Percentiles rank a stretch among this genome's conserved stretches.
phyloP scores from a whole-genome alignment of 1,140 invertebrate genomes.

The Drosophila pseudoananassae region DNA sequence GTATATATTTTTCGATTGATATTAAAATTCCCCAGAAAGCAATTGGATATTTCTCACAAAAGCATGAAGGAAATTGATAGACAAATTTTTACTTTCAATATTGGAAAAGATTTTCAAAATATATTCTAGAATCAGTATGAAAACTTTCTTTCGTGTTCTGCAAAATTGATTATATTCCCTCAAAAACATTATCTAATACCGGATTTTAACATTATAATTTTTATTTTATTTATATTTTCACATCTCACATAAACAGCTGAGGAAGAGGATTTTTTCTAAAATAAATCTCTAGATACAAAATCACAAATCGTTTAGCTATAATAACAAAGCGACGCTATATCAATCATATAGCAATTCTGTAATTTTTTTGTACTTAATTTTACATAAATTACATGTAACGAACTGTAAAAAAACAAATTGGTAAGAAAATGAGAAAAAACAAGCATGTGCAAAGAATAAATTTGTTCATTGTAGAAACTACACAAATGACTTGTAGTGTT shows the following conservation, averaged over 20 bases:
- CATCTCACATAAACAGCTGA: slow-evolving; percentile 67
- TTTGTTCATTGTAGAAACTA: slow-evolving; percentile 64
- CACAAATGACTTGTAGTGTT: slow-evolving; percentile 63
- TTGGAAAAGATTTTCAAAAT: neutral
- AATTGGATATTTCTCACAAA: slow-evolving; percentile 10
- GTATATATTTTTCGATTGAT: slow-evolving; percentile 34
- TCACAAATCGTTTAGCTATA: slow-evolving; percentile 75
- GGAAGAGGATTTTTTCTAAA: slow-evolving; percentile 73
- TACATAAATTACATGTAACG: slow-evolving; percentile 82
- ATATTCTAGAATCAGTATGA: neutral
- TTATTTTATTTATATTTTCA: slow-evolving; percentile 71
- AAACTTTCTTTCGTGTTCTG: slow-evolving; percentile 37
- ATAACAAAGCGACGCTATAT: slow-evolving; percentile 77
- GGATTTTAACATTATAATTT: slow-evolving; percentile 50
- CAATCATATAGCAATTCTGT: slow-evolving; percentile 69
- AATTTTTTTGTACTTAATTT: slow-evolving; percentile 80
- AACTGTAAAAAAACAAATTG: slow-evolving; percentile 75
- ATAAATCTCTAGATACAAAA: slow-evolving; percentile 40
- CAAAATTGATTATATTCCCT: slow-evolving; percentile 10
- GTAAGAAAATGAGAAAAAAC: slow-evolving; percentile 58
- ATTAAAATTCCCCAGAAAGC: neutral
- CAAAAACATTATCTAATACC: slow-evolving; percentile 42
- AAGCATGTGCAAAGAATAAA: slow-evolving; percentile 59
- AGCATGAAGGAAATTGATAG: slow-evolving; percentile 33
- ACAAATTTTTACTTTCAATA: neutral